Percentiles rank a stretch among this genome's conserved stretches.
phyloP scores from a whole-genome alignment of 2,113 vertebrate species.

The Corythornis cristatus region DNA sequence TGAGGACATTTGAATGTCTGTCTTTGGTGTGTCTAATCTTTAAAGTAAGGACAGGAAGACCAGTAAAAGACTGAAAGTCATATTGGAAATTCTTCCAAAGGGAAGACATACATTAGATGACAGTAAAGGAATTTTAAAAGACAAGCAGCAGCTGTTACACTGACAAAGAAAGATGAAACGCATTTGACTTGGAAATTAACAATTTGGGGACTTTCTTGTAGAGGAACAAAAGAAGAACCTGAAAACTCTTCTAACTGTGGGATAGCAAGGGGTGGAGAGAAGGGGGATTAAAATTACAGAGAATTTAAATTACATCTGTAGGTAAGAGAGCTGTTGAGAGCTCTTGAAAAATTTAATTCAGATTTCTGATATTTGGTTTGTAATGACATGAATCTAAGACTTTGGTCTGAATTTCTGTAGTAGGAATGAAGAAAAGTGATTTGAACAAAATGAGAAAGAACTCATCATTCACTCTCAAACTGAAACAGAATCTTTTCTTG shows the following conservation, averaged over 20 bases:
- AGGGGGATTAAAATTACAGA: not conserved
- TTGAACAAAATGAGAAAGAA: not conserved
- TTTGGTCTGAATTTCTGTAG: not conserved
- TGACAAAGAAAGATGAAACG: not conserved
- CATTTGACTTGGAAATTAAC: constrained; percentile 25
- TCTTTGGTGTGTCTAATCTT: not conserved
- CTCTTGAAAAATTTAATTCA: not conserved
- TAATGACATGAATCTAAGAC: not conserved
- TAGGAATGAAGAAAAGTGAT: not conserved
- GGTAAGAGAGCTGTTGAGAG: too few species aligned
- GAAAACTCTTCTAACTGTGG: not conserved
- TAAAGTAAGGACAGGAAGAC: not conserved
- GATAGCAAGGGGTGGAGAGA: not conserved
- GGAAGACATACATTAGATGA: not conserved
- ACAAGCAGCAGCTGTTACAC: not conserved
- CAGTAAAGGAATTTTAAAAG: constrained; percentile 35
- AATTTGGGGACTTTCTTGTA: not conserved
- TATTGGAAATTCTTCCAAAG: not conserved
- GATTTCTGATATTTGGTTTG: not conserved
- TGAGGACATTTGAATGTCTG: not conserved
- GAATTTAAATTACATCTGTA: too few species aligned
- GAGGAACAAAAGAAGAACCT: constrained; percentile 24
- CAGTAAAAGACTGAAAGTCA: not conserved
- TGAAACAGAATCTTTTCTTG: not conserved
- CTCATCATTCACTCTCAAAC: not conserved